Conservation (phyloP, 2,888 invertebrate species). For the Cheilosia variabilis region DNA sequence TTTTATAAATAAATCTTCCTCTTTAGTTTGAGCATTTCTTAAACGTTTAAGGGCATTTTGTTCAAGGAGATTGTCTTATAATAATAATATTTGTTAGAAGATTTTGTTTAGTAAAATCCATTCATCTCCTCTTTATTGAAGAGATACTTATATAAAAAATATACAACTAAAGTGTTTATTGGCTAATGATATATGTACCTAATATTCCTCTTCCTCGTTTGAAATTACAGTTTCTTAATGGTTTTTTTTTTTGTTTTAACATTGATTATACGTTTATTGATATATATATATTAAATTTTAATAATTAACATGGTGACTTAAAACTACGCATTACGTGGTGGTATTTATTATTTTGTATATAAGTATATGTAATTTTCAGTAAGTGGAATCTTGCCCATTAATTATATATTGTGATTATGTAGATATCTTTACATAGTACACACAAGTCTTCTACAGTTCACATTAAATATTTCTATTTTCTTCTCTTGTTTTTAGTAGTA, state of each 20-base stretch:
- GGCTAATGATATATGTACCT: slow-evolving; percentile 54
- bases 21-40: slow-evolving; percentile 66
- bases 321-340: not conserved
- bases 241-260: slow-evolving; percentile 77
- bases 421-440: slow-evolving; percentile 53
- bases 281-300: slow-evolving; percentile 48
- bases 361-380: slow-evolving; percentile 65
- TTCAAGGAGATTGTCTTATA: slow-evolving; percentile 80
- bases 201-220: slow-evolving; percentile 76
- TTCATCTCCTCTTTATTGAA: slow-evolving; percentile 59
- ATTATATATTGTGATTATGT: slow-evolving; percentile 35
- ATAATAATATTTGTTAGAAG: slow-evolving; percentile 51
- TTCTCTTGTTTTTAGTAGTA: slow-evolving; percentile 33
- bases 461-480: slow-evolving; percentile 37
- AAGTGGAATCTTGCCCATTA: slow-evolving; percentile 77
- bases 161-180: slow-evolving; percentile 60
- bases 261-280: slow-evolving; percentile 78
- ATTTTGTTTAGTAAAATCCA: slow-evolving; percentile 65
- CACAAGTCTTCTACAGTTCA: slow-evolving; percentile 67
- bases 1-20: slow-evolving; percentile 51
- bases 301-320: slow-evolving; percentile 69
- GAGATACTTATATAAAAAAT: slow-evolving; percentile 67
- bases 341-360: slow-evolving; percentile 23
- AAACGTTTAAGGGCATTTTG: slow-evolving; percentile 44
- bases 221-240: slow-evolving; percentile 84